Conservation (phyloP, 1,140 invertebrate species). For the Liolophura sinensis region DNA sequence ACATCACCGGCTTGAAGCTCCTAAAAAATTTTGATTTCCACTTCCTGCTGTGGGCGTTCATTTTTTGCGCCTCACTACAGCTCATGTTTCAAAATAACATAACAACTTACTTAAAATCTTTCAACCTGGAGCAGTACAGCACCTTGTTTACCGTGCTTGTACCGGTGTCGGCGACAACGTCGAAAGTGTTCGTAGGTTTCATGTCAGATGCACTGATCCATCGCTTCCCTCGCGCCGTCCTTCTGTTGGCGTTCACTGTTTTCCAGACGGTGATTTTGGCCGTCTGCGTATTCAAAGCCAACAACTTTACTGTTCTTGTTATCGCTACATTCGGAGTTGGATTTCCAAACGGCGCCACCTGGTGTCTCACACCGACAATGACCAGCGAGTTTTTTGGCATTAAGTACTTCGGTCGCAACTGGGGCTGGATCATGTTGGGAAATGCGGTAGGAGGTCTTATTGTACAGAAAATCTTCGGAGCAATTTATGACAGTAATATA, state of each 20-base stretch:
- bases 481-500: conserved; percentile 36
- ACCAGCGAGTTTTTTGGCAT: conserved; percentile 45
- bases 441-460: conserved; percentile 38
- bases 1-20: conserved; percentile 33
- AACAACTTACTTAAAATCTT: conserved; percentile 42
- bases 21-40: conserved; percentile 37
- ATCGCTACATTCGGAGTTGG: conserved; percentile 31
- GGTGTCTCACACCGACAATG: conserved; percentile 47
- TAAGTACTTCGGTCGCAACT: conserved; percentile 44
- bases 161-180: conserved; percentile 29
- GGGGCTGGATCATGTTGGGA: conserved; percentile 43
- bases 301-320: conserved; percentile 30
- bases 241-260: conserved; percentile 31
- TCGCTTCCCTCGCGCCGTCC: conserved; percentile 29
- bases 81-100: conserved; percentile 43
- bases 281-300: conserved; percentile 33
- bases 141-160: conserved; percentile 41
- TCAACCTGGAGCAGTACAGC: conserved; percentile 30
- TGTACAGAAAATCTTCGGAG: conserved; percentile 35
- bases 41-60: conserved; percentile 40
- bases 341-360: conserved; percentile 45
- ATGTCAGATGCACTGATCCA: conserved; percentile 34
- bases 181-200: conserved; percentile 39
- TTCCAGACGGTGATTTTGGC: conserved; percentile 32
- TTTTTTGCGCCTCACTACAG: conserved; percentile 43